These are phyloP conservation scores for Idaea biselata DNA, from an alignment of 2,888 invertebrate species.

Conservation along the genomic window DNA sequence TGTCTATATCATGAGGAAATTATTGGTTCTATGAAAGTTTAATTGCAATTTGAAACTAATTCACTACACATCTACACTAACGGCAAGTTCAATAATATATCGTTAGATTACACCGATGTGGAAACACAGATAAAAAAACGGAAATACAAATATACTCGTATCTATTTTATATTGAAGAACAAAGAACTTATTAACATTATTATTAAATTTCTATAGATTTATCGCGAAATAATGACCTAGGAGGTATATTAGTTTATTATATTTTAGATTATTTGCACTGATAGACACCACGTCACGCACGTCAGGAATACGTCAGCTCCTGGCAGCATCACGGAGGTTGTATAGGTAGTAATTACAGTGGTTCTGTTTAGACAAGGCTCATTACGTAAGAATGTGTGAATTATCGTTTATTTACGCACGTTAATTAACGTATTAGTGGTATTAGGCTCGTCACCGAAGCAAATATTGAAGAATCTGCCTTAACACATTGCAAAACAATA, in stretches of 20 bases:
- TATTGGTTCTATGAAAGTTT: too few species aligned
- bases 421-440: neutral
- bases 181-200: too few species aligned
- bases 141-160: too few species aligned
- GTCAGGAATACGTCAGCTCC: constrained; percentile 1
- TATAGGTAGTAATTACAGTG: neutral
- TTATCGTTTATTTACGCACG: constrained; percentile 1
- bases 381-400: neutral
- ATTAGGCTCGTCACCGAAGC: neutral
- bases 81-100: too few species aligned
- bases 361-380: neutral
- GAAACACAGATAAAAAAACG: too few species aligned
- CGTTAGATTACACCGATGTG: too few species aligned
- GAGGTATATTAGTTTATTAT: too few species aligned
- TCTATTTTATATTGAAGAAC: too few species aligned
- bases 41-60: too few species aligned
- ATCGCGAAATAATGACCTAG: neutral
- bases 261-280: neutral
- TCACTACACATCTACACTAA: too few species aligned
- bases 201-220: neutral
- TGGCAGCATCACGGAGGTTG: neutral
- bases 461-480: neutral
- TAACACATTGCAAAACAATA: too few species aligned
- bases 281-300: neutral
- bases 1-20: too few species aligned